Conservation (phyloP, 2,797 vertebrate species). For the Hydrocynus forskahlii region DNA sequence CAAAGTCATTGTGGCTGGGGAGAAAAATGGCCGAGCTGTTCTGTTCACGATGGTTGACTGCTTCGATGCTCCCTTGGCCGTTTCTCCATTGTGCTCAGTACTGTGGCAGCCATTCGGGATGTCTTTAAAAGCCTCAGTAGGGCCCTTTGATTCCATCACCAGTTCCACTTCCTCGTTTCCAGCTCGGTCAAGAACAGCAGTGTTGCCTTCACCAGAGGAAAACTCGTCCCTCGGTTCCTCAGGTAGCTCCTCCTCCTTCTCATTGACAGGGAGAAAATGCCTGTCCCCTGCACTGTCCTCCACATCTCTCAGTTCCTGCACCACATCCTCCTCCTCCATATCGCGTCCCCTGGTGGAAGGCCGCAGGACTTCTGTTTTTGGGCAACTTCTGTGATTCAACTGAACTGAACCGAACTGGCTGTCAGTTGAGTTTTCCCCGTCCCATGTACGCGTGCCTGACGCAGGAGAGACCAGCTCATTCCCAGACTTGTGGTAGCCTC, state of each 20-base stretch:
- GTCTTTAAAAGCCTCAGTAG: constrained; percentile 61
- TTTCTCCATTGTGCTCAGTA: constrained; percentile 76
- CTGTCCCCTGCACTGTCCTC: constrained; percentile 72
- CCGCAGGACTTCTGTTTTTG: constrained; percentile 52
- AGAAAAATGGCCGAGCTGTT: constrained; percentile 92
- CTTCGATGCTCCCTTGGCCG: constrained; percentile 63
- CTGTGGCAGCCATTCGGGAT: constrained; percentile 71
- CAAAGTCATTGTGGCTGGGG: constrained; percentile 69
- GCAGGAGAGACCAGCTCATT: constrained; percentile 64
- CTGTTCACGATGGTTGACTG: constrained; percentile 84
- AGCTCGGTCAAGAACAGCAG: constrained; percentile 56
- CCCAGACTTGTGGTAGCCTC: constrained; percentile 46
- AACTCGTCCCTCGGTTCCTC: constrained; percentile 67
- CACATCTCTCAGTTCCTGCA: constrained; percentile 61
- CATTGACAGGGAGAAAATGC: constrained; percentile 78
- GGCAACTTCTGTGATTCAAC: constrained; percentile 68
- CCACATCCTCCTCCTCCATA: constrained; percentile 79
- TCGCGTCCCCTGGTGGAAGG: constrained; percentile 56
- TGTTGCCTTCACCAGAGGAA: constrained; percentile 55
- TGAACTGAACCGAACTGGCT: constrained; percentile 62
- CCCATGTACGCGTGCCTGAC: constrained; percentile 74
- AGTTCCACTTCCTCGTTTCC: constrained; percentile 57
- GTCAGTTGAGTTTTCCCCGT: constrained; percentile 71
- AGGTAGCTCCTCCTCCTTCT: constrained; percentile 65
- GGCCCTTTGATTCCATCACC: constrained; percentile 58